Base-by-base conservation (phyloP, 1,140 invertebrate species). In the Lethocerus indicus region DNA sequence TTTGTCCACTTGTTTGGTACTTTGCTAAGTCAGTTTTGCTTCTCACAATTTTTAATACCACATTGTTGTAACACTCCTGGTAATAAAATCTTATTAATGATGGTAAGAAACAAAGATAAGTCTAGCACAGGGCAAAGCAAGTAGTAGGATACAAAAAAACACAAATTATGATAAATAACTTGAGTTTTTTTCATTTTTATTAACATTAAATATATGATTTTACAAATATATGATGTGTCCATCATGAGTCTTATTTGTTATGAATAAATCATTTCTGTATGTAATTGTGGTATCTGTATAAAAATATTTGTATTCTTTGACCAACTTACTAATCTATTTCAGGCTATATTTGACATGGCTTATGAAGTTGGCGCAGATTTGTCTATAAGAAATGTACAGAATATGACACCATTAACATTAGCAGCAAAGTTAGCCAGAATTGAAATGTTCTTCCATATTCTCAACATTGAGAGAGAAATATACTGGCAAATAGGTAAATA, bases 401-500 rank as follows among this genome's bases (percentile, higher is more conserved):
- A 89, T 58, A 66, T 98, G 45, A 98, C 92, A 12, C 88, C 95
- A 1, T 61, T 98, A 23, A 97, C 91, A 1, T 64, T 98, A 52
- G 81, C 94, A 1, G 92, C 94, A 1, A 93, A 93, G 65, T 66
- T 98, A 51, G 91, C 89, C 0, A 73, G 86, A 29, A 85, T 88
- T 27, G 89, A 95, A 63, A 84, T 96, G 70, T 96, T 94, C 64
- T 91, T 93, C 59, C 91, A 95, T 59, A 94, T 96, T 57, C 67
- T 95, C 55, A 93, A 94, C 64, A 83, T 94, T 42, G 85, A 92
- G 59, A 67, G 92, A 43, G 88, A 95, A 69, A 90, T 95, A 47
- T 94, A 94, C 61, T 96, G 94, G 93, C 89, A 94, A 65, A 83
- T 95, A 56, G 81, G 79, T 70, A 60, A 63, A 59, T 58, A 66